phyloP scores from a whole-genome alignment of 1,140 invertebrate genomes.

The Anoplophora glabripennis region DNA sequence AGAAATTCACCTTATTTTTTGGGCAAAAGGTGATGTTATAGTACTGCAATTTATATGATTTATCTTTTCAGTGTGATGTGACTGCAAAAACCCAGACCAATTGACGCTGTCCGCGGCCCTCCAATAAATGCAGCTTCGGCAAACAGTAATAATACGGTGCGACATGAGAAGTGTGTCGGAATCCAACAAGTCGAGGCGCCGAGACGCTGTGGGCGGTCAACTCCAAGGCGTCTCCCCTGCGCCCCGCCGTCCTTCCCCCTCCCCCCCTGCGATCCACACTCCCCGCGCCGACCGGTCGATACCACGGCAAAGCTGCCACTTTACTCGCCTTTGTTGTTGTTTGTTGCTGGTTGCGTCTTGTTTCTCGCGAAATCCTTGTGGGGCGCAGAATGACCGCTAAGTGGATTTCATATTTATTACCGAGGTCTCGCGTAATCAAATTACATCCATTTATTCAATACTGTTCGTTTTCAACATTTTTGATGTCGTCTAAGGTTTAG shows the following conservation, averaged over 20 bases:
- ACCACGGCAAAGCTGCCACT: constrained; percentile 29
- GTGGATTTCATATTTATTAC: not conserved
- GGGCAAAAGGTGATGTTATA: too few species aligned
- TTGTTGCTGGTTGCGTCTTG: constrained; percentile 10
- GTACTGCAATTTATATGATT: too few species aligned
- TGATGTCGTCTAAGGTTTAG: too few species aligned
- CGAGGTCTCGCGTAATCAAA: too few species aligned
- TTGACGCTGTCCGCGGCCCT: not conserved
- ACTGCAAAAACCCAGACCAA: not conserved
- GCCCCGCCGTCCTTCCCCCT: not conserved
- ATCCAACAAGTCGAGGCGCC: constrained; percentile 42
- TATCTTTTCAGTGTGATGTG: too few species aligned
- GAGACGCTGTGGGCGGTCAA: constrained; percentile 38
- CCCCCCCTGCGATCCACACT: constrained; percentile 18
- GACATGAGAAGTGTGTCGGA: constrained; percentile 39
- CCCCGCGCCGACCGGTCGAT: constrained; percentile 20
- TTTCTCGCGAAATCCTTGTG: not conserved
- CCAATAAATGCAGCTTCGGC: constrained; percentile 32
- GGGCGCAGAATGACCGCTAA: not conserved
- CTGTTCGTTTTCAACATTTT: too few species aligned
- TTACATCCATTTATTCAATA: too few species aligned
- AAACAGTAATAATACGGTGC: constrained; percentile 36
- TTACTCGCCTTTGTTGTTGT: constrained; percentile 28
- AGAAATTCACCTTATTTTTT: too few species aligned
- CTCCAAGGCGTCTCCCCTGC: constrained; percentile 24